Base-by-base conservation (phyloP, 2,888 invertebrate genomes). In the Pachycephus smyrnensis region DNA sequence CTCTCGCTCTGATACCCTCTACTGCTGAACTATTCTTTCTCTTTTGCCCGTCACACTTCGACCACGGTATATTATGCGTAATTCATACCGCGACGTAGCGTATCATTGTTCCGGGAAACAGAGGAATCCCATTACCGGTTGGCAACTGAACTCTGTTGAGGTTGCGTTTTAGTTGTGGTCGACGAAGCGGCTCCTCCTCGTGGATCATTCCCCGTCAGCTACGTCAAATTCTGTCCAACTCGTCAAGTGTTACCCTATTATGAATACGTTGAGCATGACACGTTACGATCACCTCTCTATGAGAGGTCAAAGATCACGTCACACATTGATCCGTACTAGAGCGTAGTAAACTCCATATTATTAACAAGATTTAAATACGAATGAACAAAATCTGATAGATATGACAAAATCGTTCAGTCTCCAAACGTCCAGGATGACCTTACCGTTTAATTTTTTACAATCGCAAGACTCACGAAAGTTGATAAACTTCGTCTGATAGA, bases 101-200 rank as follows among this genome's bases (percentile, higher is more conserved):
- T 89, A 88, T 89, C 89, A 89, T 90, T 90, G 89, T 89, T 88
- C 86, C 84, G 87, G 86, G 87, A 88, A 90, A 90, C 90, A 90
- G 90, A 87, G 89, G 88, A 90, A 90, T 90, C 88, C 89, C 90
- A 90, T 90, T 90, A 90, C 90, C 87, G 88, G 88, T 87, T 89
- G 87, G 89, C 88, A 88, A 88, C 87, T 88, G 87, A 88, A 88
- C 86, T 87, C 87, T 86, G 85, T 86, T 83, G 87, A 80, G 84
- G 84, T 84, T 82, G 82, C 87, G 86, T 88, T 90, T 89, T 88
- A 88, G 89, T 88, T 88, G 87, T 87, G 89, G 88, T 89, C 84
- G 86, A 83, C 88, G 87, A 81, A 88, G 87, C 88, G 85, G 82
- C 84, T 86, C 87, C 86, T 85, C 81, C 83, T 82, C 80, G 30